Evolutionary conservation across 1,140 invertebrate genomes (phyloP).

Genomic region (Aphis gossypii): DNA sequence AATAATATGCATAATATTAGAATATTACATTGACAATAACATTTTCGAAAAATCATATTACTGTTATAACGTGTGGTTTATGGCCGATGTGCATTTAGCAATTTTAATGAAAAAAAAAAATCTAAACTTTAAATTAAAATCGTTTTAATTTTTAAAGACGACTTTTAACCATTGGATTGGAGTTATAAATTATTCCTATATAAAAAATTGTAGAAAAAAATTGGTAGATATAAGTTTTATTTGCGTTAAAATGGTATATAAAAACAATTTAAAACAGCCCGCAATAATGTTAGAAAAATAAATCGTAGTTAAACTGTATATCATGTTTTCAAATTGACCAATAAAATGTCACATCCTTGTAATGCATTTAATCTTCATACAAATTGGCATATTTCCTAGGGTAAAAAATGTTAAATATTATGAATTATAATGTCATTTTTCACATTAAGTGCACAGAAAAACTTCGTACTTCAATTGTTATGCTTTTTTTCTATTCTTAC

Average conservation of each 20-base stretch:
- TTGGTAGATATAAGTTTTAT: neutral
- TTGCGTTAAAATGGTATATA: neutral
- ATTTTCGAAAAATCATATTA: neutral
- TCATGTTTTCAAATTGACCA: neutral
- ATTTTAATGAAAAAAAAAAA: neutral
- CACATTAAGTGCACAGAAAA: neutral
- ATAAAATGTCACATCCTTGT: neutral
- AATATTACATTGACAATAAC: too few species aligned
- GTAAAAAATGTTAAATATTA: conserved; percentile 13
- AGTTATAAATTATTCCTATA: neutral
- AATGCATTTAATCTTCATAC: conserved; percentile 12
- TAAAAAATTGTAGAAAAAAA: neutral
- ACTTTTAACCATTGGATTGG: neutral
- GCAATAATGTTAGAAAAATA: neutral
- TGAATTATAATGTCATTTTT: conserved; percentile 25
- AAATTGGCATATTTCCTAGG: conserved; percentile 4
- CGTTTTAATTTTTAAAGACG: neutral
- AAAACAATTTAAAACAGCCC: neutral
- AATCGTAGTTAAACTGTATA: neutral
- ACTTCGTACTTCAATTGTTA: neutral
- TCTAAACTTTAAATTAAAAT: neutral
- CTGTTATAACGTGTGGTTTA: neutral
- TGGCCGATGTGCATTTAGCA: too few species aligned
- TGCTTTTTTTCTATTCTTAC: neutral
- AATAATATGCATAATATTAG: too few species aligned